Evolutionary conservation across 2,888 invertebrate genomes (phyloP), one percentile per base, ranked within the genome.

Genomic region (Herminia tarsipennalis): DNA sequence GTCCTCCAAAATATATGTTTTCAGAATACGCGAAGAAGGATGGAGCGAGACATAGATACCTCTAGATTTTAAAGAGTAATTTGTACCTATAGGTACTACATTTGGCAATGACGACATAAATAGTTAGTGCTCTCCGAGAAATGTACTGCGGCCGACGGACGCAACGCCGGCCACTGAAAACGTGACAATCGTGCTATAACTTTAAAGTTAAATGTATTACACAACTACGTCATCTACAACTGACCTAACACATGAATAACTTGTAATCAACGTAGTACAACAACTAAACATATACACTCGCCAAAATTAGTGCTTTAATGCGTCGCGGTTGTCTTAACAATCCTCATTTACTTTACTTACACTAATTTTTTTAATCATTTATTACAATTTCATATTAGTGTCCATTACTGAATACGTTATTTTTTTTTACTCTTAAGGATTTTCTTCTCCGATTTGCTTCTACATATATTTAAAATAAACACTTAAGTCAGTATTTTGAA

Each of bases 1-100:
- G 74, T 81, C 77, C 68, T 86, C 84, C 80, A 86, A 86, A 86
- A 86, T 81, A 85, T 79, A 81, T 76, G 64, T 72, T 74, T 76
- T 78, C 73, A 73, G 77, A 78, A 77, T 78, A 76, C 70, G 70
- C 76, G 71, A 73, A 69, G 70, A 77, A 76, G 65, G 64, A 76
- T 79, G 72, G 73, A 70, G 66, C 69, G 52, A 64, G 60, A 74
- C 66, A 45, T 58, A 54, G 66, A 58, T 54, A 65, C 46, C 64
- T 50, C 51, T 61, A 62, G 47, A 48, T 52, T 61, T 65, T 59
- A 65, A 65, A 62, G 56, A 56, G 38, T 48, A 63, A 40, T 24
- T 44, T 48, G 52, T 56, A 37, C 46, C 54, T 56, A 57, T 73
- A 72, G 55, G 67, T 72, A 66, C 59, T 70, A 64, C 75, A 73